Evolutionary conservation across 2,113 vertebrate species (phyloP).

Genomic region (Aleadryas rufinucha): DNA sequence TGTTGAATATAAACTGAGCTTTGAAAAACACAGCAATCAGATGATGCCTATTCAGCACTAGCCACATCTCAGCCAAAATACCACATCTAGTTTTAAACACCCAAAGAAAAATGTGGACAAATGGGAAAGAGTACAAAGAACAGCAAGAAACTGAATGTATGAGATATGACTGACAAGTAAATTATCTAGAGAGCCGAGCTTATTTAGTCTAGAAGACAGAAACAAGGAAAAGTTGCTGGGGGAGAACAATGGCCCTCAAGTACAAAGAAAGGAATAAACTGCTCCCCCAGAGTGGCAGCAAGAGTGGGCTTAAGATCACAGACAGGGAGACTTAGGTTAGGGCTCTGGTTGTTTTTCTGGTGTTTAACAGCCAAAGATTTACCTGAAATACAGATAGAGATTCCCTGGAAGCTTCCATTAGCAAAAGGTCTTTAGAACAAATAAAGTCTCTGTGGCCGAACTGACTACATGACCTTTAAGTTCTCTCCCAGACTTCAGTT

Average conservation of each 20-base stretch:
- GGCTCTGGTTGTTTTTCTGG: background rate
- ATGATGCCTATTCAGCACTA: background rate
- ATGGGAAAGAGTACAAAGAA: background rate
- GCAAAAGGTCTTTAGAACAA: background rate
- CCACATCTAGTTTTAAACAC: background rate
- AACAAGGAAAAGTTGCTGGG: background rate
- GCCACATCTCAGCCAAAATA: background rate
- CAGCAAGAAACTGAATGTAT: background rate
- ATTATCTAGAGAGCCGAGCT: background rate
- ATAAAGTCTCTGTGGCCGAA: background rate
- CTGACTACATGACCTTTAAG: background rate
- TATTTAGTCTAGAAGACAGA: conserved; percentile 13
- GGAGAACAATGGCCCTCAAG: background rate
- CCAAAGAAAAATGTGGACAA: background rate
- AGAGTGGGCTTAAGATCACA: background rate
- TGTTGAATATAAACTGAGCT: background rate
- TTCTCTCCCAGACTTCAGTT: background rate
- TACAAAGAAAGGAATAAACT: background rate
- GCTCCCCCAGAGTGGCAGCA: background rate
- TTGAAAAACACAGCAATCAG: background rate
- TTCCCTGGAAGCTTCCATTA: background rate
- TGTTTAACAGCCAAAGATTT: background rate
- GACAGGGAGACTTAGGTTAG: background rate
- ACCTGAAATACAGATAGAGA: background rate
- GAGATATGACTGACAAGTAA: background rate